phyloP scores from a whole-genome alignment of 2,888 invertebrate genomes.

The Stenurella melanura region DNA sequence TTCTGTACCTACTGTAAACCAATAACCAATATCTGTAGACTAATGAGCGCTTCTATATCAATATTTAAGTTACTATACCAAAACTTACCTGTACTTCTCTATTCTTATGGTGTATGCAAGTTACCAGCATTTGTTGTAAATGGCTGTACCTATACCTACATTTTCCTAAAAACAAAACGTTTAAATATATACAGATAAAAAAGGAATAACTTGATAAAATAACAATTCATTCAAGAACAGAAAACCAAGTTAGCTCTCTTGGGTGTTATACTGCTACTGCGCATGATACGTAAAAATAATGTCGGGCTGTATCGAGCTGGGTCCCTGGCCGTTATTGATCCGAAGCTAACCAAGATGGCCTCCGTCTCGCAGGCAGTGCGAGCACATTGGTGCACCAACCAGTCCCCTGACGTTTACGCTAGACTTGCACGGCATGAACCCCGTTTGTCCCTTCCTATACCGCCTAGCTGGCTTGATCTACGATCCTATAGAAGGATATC shows the following conservation, averaged over 20 bases:
- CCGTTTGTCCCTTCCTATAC: slow-evolving; percentile 52
- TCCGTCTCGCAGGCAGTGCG: slow-evolving; percentile 66
- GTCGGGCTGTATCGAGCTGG: slow-evolving; percentile 68
- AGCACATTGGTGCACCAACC: slow-evolving; percentile 69
- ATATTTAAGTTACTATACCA: background rate
- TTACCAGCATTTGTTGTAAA: no score
- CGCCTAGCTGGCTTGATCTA: slow-evolving; percentile 66
- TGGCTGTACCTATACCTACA: no score
- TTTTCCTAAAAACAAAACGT: background rate
- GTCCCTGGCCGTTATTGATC: slow-evolving; percentile 69
- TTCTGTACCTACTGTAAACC: no score
- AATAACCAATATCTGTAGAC: no score
- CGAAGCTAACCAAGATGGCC: slow-evolving; percentile 70
- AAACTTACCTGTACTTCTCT: background rate
- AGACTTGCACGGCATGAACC: slow-evolving; percentile 63
- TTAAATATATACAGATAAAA: background rate
- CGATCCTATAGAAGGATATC: slow-evolving; percentile 65
- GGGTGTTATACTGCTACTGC: slow-evolving; percentile 29
- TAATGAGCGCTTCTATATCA: no score
- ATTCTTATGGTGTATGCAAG: background rate
- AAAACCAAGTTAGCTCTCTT: slow-evolving; percentile 34
- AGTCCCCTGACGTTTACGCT: slow-evolving; percentile 65
- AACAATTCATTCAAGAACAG: slow-evolving; percentile 40
- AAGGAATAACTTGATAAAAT: slow-evolving; percentile 27
- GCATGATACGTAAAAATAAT: slow-evolving; percentile 42